Conservation (phyloP, 2,113 vertebrate genomes). For the Aix galericulata region DNA sequence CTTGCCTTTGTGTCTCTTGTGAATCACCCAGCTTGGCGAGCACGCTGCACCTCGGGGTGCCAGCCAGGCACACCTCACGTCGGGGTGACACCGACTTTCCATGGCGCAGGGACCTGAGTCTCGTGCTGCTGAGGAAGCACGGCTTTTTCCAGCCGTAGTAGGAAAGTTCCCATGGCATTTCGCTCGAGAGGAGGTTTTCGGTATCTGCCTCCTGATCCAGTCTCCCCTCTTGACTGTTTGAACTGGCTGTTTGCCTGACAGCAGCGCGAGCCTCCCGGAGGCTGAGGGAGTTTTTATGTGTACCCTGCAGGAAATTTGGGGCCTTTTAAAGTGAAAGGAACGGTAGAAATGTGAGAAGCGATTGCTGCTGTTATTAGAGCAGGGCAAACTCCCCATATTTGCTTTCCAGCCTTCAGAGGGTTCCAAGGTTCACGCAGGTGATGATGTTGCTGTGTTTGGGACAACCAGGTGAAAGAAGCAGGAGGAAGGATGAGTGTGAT, state of each 20-base stretch:
- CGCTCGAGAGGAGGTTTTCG: neutral
- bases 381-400: neutral
- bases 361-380: neutral
- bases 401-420: neutral
- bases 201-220: neutral
- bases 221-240: constrained; percentile 2
- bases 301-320: neutral
- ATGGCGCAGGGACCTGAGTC: accelerated
- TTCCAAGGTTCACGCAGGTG: neutral
- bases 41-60: neutral
- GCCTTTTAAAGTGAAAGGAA: neutral
- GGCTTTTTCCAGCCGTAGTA: neutral
- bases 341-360: neutral
- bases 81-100: neutral
- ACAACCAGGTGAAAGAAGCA: neutral
- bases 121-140: neutral
- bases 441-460: neutral
- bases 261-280: neutral
- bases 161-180: neutral
- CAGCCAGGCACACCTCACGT: neutral
- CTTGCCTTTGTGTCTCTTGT: accelerated
- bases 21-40: neutral
- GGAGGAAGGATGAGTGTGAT: neutral
- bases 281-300: neutral
- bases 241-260: neutral